These are phyloP conservation scores for Esox masquinongy DNA, from an alignment of 2,797 vertebrate genomes.

Conservation along the genomic window DNA sequence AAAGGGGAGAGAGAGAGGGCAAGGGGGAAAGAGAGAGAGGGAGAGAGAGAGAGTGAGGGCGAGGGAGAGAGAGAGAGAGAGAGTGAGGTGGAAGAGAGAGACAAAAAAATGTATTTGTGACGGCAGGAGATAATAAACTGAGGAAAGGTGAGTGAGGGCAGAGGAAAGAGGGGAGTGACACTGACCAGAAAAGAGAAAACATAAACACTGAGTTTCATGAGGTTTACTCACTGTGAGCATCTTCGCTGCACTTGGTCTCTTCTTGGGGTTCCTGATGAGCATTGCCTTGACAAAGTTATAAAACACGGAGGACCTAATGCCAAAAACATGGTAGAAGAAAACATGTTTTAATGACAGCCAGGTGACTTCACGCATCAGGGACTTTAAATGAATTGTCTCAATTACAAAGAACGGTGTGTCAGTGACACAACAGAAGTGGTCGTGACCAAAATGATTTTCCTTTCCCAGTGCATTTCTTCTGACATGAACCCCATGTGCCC, in stretches of 20 bases:
- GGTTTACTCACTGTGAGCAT: slow-evolving; percentile 79
- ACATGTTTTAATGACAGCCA: background rate
- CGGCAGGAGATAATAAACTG: too few species aligned
- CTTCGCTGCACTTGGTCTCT: slow-evolving; percentile 85
- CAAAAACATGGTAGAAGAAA: background rate
- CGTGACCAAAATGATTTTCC: too few species aligned
- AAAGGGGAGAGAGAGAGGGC: background rate
- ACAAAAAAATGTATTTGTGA: too few species aligned
- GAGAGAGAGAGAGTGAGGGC: background rate
- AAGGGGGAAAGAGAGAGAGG: background rate
- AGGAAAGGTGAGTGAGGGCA: background rate
- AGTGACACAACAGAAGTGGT: background rate
- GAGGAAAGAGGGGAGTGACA: background rate
- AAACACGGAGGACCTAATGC: slow-evolving; percentile 79
- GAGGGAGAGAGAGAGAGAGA: background rate
- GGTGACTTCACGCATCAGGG: background rate
- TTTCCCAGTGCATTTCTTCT: too few species aligned
- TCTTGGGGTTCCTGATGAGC: slow-evolving; percentile 88
- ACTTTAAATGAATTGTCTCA: background rate
- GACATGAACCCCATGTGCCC: too few species aligned
- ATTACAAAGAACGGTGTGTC: background rate
- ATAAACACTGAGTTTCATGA: background rate
- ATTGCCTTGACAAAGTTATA: slow-evolving; percentile 88
- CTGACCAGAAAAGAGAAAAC: background rate
- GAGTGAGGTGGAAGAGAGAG: background rate